Percentiles rank a stretch among this genome's conserved stretches.
phyloP scores from a whole-genome alignment of 2,113 vertebrate genomes.

The Thymallus thymallus region DNA sequence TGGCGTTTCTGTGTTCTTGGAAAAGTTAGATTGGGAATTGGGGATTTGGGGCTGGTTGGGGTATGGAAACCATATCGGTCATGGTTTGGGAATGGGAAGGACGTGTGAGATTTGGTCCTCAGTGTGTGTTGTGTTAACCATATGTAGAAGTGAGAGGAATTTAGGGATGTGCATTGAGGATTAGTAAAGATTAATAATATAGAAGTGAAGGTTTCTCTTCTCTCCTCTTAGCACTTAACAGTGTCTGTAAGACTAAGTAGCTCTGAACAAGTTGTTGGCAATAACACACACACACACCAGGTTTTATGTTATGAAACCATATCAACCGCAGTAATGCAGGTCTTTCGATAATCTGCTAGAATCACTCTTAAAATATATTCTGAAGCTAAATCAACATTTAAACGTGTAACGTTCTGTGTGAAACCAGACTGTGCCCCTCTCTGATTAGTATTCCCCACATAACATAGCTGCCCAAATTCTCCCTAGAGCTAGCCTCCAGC shows the following conservation, averaged over 20 bases:
- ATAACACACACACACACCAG: neutral
- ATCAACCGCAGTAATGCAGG: constrained; percentile 9
- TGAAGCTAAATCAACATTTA: constrained; percentile 15
- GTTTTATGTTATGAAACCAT: neutral
- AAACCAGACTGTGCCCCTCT: constrained; percentile 18
- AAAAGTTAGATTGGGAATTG: neutral
- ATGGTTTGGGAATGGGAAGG: neutral
- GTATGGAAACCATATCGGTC: neutral
- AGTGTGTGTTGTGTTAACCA: neutral
- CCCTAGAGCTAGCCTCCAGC: constrained; percentile 51
- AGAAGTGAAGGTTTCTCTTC: constrained; percentile 16
- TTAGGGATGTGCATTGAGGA: neutral
- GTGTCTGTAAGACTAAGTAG: constrained; percentile 32
- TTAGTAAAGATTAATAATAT: constrained; percentile 43
- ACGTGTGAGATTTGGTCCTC: neutral
- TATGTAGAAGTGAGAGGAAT: constrained; percentile 9
- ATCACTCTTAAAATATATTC: constrained; percentile 32
- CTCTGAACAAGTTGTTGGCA: constrained; percentile 19
- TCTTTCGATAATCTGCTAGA: constrained; percentile 26
- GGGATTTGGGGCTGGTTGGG: neutral
- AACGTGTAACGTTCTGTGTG: constrained; percentile 24
- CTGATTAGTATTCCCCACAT: constrained; percentile 44
- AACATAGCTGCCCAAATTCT: constrained; percentile 30
- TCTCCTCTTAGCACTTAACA: constrained; percentile 34
- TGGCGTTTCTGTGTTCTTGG: neutral